phyloP scores from a whole-genome alignment of 2,888 invertebrate species.

The Hetaerina titia region DNA sequence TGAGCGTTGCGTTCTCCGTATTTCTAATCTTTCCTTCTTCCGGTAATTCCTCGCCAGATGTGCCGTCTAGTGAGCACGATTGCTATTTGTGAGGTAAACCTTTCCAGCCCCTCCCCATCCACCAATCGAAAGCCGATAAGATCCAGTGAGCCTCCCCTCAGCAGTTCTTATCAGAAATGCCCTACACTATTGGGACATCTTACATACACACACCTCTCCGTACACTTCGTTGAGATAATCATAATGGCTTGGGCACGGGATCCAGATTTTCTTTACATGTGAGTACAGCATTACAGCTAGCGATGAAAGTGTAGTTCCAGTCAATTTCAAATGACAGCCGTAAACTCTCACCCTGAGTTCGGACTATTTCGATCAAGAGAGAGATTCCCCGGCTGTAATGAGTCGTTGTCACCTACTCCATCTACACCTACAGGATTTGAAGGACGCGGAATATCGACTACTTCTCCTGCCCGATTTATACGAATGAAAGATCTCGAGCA shows the following conservation, averaged over 20 bases:
- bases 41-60: neutral
- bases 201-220: neutral
- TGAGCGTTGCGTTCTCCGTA: neutral
- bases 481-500: no score
- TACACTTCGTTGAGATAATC: neutral
- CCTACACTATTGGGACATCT: neutral
- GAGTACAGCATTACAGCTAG: neutral
- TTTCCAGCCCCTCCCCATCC: neutral
- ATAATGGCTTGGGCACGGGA: neutral
- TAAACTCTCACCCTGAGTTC: no score
- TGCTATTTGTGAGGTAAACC: neutral
- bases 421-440: no score
- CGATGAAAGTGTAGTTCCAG: no score
- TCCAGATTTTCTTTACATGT: slow-evolving; percentile 4
- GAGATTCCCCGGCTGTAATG: no score
- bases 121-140: neutral
- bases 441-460: no score
- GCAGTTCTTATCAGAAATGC: neutral
- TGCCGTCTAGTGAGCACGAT: neutral
- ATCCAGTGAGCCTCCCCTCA: neutral
- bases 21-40: neutral
- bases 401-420: no score
- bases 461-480: no score
- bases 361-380: no score
- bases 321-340: no score